Evolutionary conservation across 64 coral and sea anemone genomes (phyloP), one percentile per base, ranked within the genome.

Genomic region (Astreopora myriophthalma): DNA sequence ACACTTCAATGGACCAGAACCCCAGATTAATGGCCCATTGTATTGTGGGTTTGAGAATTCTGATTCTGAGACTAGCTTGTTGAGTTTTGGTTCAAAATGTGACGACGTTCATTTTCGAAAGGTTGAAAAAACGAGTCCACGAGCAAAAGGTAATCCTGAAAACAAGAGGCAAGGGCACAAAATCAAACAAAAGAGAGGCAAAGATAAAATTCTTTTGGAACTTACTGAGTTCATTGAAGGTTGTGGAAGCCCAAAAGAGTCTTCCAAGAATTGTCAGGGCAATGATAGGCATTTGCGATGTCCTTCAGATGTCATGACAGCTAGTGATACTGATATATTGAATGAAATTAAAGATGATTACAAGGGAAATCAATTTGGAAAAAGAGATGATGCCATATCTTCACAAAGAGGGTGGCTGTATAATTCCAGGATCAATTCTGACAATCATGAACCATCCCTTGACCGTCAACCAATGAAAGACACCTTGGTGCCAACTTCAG

Each of bases 41-140:
- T 94, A 97, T 66, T 94, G 57, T 75, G 95, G 95, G 1, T 97
- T 97, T 91, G 95, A 97, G 19, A 97, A 80, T 48, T 97, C 95
- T 64, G 95, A 97, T 86, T 97, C 95, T 20, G 95, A 97, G 85
- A 85, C 80, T 5, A 97, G 95, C 71, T 32, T 87, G 37, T 65
- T 83, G 33, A 83, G 79, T 83, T 83, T 83, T 83, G 79, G 79
- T 23, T 83, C 79, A 7, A 83, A 83, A 57, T 83, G 79, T 39
- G 79, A 83, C 38, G 79, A 83, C 25, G 79, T 83, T 62, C 79
- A 83, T 25, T 83, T 38, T n/a, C 52, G 79, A 5, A 83, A 83
- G 20, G 55, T 83, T 65, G 33, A 64, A 10, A 65, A 83, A 65
- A 37, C 17, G 36, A 51, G 28, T 30, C 51, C 27, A 61, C 73